phyloP scores from a whole-genome alignment of 92 coral and sea anemone genomes.

The Phymanthus crucifer region DNA sequence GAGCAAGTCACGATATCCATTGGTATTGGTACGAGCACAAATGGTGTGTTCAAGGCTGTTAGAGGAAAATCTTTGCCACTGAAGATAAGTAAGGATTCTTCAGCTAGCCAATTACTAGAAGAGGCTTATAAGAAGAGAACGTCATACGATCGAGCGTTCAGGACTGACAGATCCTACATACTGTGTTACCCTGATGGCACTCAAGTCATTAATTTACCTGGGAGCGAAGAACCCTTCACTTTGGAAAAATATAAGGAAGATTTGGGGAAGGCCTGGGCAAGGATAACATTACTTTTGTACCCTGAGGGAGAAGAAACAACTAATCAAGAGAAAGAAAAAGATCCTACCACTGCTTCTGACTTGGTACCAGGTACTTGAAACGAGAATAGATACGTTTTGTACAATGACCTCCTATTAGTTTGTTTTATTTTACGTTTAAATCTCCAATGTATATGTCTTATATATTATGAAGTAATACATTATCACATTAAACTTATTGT shows the following conservation, averaged over 20 bases:
- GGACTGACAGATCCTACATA: constrained; percentile 37
- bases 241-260: constrained; percentile 67
- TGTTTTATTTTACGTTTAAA: neutral
- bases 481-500: neutral
- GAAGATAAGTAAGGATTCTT: constrained; percentile 41
- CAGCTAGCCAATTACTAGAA: constrained; percentile 40
- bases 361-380: neutral
- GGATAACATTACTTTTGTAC: constrained; percentile 2
- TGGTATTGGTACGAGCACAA: constrained; percentile 36
- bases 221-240: constrained; percentile 57
- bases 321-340: neutral
- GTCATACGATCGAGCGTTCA: constrained; percentile 49
- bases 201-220: constrained; percentile 58
- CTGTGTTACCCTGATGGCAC: constrained; percentile 66
- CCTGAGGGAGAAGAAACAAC: neutral
- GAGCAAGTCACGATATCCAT: constrained; percentile 42
- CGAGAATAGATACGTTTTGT: neutral
- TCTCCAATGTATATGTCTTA: neutral
- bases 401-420: neutral
- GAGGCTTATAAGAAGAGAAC: constrained; percentile 50
- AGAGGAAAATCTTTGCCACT: constrained; percentile 57
- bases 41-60: constrained; percentile 44
- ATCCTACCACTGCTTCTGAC: neutral
- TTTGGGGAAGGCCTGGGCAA: constrained; percentile 11
- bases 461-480: no score